Conservation (phyloP, 2,888 invertebrate species). For the Nymphalis polychloros region DNA sequence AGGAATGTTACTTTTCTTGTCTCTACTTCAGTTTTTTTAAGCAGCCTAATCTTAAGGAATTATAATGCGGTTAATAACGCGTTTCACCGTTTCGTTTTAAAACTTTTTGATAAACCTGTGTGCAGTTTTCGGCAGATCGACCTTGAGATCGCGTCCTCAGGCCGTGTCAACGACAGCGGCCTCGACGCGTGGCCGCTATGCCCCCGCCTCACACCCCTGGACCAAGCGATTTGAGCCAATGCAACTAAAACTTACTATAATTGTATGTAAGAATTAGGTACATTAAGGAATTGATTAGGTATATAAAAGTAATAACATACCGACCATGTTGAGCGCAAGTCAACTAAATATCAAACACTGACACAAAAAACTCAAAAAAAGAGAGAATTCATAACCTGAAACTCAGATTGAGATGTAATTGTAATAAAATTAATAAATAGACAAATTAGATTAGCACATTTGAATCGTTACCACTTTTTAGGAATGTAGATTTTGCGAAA, state of each 20-base stretch:
- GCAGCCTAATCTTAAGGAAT: not conserved
- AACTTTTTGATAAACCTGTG: slow-evolving; percentile 34
- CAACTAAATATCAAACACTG: too few relatives aligned
- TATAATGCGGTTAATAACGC: not conserved
- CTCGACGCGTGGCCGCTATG: slow-evolving; percentile 43
- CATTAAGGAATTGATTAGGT: too few relatives aligned
- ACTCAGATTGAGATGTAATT: too few relatives aligned
- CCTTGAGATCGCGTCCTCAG: slow-evolving; percentile 73
- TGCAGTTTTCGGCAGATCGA: slow-evolving; percentile 57
- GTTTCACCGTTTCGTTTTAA: slow-evolving; percentile 13
- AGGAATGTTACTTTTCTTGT: too few relatives aligned
- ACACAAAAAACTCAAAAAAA: too few relatives aligned
- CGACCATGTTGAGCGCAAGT: too few relatives aligned
- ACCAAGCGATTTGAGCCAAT: slow-evolving; percentile 45
- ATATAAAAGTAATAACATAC: not conserved
- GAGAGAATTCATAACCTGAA: too few relatives aligned
- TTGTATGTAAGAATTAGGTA: slow-evolving; percentile 19
- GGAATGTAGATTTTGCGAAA: too few relatives aligned
- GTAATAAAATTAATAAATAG: too few relatives aligned
- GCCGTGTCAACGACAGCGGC: slow-evolving; percentile 74
- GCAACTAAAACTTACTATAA: slow-evolving; percentile 26
- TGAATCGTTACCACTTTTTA: too few relatives aligned
- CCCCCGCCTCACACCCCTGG: slow-evolving; percentile 37
- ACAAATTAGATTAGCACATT: too few relatives aligned
- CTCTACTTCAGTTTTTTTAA: not conserved